phyloP scores from a whole-genome alignment of 2,888 invertebrate species.

The Apamea sordens region DNA sequence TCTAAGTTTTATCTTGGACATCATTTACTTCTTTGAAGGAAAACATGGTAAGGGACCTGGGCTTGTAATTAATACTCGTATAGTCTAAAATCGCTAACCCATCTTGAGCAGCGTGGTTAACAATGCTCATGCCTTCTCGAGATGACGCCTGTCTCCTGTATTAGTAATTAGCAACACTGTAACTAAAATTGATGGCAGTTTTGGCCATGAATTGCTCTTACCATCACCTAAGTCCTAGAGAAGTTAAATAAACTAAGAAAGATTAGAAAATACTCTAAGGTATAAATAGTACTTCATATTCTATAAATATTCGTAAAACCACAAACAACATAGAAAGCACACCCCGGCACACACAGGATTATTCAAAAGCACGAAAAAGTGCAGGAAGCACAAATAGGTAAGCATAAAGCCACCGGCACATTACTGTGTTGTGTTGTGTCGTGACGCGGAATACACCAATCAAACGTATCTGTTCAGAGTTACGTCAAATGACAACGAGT shows the following conservation, averaged over 20 bases:
- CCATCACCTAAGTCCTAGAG: background rate
- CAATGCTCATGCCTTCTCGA: too few relatives aligned
- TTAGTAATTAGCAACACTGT: background rate
- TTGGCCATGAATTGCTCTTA: background rate
- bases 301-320: background rate
- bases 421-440: too few relatives aligned
- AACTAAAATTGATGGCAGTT: too few relatives aligned
- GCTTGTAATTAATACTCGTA: background rate
- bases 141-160: background rate
- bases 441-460: too few relatives aligned
- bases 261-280: background rate
- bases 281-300: background rate
- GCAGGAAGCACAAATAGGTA: conserved; percentile 9
- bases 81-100: too few relatives aligned
- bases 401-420: too few relatives aligned
- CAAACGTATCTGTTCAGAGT: too few relatives aligned
- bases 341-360: conserved; percentile 34
- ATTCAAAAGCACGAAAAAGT: conserved; percentile 14
- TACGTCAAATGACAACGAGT: too few relatives aligned
- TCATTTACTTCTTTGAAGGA: background rate
- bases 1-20: background rate
- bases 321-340: background rate
- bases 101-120: too few relatives aligned
- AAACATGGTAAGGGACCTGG: background rate
- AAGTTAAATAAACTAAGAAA: background rate